Evolutionary conservation across 2,888 invertebrate genomes (phyloP), one percentile per base, ranked within the genome.

Genomic region (Agrochola circellaris): DNA sequence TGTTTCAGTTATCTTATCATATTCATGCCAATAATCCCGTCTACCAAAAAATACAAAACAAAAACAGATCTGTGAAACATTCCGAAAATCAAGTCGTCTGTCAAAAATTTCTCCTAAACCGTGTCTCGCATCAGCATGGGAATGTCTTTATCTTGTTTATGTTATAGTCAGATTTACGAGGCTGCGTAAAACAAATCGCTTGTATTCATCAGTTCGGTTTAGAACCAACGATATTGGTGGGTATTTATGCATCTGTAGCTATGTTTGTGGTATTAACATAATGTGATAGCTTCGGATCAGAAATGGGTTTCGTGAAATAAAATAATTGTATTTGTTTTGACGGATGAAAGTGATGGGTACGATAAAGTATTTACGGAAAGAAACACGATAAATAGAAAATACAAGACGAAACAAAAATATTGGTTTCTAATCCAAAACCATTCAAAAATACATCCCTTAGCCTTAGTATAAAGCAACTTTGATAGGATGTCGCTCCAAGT

Each of bases 121-220:
- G 73, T 62, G 73, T 54, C 45, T 74, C 58, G 45, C 65, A 78
- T 80, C 84, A 73, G 80, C 84, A 86, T 86, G 66, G 69, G 79
- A 86, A 86, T 86, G 75, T 64, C 74, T 82, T 76, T 77, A 82
- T 84, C 72, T 80, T 82, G 68, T 84, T 82, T 84, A 79, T 84
- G 79, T 65, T 82, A 83, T 61, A 72, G 66, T 66, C 77, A 77
- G 86, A 82, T 86, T 86, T 86, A 86, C 73, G 84, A 79, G 54
- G 60, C 48, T n/a, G 79, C 79, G 84, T 86, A 86, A 86, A 86
- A 82, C 79, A 48, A 83, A 83, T 73, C 61, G 73, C 74, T 42
- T 82, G 78, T 78, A 82, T 82, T 82, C 83, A 82, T 82, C 77
- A 82, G 71, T 74, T 73, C 26, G 78, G 73, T 62, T 70, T 71